phyloP scores from a whole-genome alignment of 92 coral and sea anemone species.

The Parazoanthus atlanticus region DNA sequence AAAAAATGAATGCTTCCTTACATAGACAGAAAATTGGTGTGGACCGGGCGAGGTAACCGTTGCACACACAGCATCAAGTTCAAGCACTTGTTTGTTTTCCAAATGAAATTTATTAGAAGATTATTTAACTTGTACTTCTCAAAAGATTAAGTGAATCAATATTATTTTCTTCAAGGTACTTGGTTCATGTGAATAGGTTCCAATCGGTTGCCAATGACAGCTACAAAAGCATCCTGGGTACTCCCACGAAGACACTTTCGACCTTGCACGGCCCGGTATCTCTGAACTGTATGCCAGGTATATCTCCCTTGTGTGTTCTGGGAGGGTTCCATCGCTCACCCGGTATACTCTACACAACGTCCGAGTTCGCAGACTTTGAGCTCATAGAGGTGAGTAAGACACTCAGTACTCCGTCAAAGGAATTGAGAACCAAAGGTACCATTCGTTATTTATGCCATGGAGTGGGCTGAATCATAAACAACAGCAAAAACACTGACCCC shows the following conservation, averaged over 20 bases:
- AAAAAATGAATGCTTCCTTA: no score
- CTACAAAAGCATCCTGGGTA: conserved; percentile 49
- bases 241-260: conserved; percentile 35
- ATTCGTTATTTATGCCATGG: no score
- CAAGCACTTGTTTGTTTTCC: no score
- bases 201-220: conserved; percentile 46
- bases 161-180: conserved; percentile 36
- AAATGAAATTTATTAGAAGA: no score
- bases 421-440: no score
- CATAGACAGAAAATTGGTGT: no score
- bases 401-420: no score
- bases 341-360: conserved; percentile 59
- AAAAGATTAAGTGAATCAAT: not conserved
- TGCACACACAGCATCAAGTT: no score
- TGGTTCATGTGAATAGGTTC: conserved; percentile 73
- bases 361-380: conserved; percentile 69
- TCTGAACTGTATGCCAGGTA: conserved; percentile 51
- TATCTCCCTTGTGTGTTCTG: conserved; percentile 58
- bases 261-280: conserved; percentile 14
- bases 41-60: no score
- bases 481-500: no score
- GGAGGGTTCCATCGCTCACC: conserved; percentile 51
- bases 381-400: conserved; percentile 58
- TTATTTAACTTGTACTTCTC: no score
- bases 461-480: no score